Conservation (phyloP, 1,140 invertebrate species). For the Eufriesea mexicana region DNA sequence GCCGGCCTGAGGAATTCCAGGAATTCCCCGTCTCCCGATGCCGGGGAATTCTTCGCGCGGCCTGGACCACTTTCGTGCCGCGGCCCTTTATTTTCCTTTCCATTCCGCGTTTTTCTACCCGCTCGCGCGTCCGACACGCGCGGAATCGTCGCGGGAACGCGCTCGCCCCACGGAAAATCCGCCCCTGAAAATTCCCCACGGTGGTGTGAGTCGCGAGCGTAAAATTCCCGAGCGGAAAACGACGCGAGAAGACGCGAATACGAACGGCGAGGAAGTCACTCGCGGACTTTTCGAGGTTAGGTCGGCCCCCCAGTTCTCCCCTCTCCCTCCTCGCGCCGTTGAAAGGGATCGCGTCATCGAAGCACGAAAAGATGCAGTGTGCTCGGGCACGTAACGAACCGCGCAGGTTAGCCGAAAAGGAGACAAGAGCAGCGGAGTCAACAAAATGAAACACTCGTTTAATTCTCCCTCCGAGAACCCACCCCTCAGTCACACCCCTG, state of each 20-base stretch:
- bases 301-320: too few species aligned
- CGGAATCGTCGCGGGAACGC: constrained; percentile 11
- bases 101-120: not conserved
- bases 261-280: too few species aligned
- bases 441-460: not conserved
- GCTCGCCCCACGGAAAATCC: not conserved
- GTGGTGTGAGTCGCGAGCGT: not conserved
- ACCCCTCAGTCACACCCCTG: not conserved
- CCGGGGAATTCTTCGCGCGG: constrained; percentile 38
- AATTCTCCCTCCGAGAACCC: not conserved
- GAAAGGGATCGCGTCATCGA: too few species aligned
- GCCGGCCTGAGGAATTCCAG: constrained; percentile 31
- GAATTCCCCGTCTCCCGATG: constrained; percentile 37
- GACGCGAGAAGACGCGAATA: too few species aligned
- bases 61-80: constrained; percentile 26
- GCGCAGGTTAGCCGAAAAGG: too few species aligned
- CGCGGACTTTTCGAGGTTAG: too few species aligned
- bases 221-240: not conserved
- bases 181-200: not conserved
- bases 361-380: too few species aligned
- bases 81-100: constrained; percentile 38
- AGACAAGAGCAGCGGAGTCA: too few species aligned
- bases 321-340: too few species aligned
- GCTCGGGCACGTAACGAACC: too few species aligned
- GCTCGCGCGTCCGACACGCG: constrained; percentile 15